Evolutionary conservation across 2,113 vertebrate species (phyloP).

Genomic region (Ia io): DNA sequence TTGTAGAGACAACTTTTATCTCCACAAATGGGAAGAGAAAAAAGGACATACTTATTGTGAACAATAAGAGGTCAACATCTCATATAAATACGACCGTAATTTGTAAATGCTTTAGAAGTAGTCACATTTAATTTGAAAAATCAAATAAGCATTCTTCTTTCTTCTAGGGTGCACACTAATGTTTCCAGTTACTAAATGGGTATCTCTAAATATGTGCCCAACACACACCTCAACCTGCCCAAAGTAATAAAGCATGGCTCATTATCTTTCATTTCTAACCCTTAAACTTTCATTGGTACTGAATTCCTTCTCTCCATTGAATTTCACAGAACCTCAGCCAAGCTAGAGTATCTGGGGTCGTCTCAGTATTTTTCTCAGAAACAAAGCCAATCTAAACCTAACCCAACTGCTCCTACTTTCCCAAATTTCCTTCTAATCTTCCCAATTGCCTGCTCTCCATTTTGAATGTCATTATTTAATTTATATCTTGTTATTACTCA

Average conservation of each 20-base stretch:
- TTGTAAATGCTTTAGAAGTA: constrained; percentile 23
- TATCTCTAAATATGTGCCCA: neutral
- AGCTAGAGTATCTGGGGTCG: neutral
- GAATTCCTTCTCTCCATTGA: neutral
- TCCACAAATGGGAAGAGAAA: neutral
- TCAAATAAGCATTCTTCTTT: neutral
- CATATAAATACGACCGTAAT: neutral
- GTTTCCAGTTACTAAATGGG: neutral
- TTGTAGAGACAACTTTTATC: neutral
- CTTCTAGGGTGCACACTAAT: neutral
- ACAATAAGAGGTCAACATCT: neutral
- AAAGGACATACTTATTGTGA: neutral
- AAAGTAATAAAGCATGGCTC: neutral
- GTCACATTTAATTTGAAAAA: constrained; percentile 8
- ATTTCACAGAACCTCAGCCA: neutral
- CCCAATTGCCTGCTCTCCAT: neutral
- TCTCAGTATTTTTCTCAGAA: neutral
- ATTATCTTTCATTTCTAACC: neutral
- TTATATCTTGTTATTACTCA: neutral
- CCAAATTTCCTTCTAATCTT: neutral
- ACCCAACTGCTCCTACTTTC: neutral
- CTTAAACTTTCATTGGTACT: neutral
- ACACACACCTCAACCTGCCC: neutral
- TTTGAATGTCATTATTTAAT: neutral
- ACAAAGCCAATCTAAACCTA: neutral